Percentiles rank a stretch among this genome's conserved stretches.
Evolutionary conservation across 1,140 invertebrate genomes (phyloP).

Genomic region (Gerris buenoi): DNA sequence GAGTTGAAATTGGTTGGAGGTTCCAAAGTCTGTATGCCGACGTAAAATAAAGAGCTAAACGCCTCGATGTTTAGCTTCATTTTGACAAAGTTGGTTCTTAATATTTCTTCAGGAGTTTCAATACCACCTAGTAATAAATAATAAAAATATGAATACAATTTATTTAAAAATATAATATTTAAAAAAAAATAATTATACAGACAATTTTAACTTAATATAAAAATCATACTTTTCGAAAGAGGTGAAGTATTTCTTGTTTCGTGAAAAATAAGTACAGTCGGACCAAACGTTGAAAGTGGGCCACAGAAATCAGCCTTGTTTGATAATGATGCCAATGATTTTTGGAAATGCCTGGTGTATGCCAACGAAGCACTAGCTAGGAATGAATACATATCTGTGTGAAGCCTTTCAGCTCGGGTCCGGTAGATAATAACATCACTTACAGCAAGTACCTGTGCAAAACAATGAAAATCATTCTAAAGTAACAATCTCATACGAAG

Average conservation of each 20-base stretch:
- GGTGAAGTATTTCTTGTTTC: slow-evolving; percentile 56
- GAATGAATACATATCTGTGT: slow-evolving; percentile 66
- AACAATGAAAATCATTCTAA: too few relatives aligned
- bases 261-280: slow-evolving; percentile 64
- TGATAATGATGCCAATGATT: slow-evolving; percentile 41
- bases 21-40: slow-evolving; percentile 41
- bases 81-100: slow-evolving; percentile 45
- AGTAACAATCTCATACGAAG: too few relatives aligned
- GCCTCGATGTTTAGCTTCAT: slow-evolving; percentile 48
- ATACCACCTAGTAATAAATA: slow-evolving; percentile 30
- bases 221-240: background rate
- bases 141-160: too few relatives aligned
- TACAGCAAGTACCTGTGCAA: slow-evolving; percentile 51
- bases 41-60: slow-evolving; percentile 56
- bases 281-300: slow-evolving; percentile 43
- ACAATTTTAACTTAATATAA: too few relatives aligned
- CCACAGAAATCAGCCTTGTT: slow-evolving; percentile 35
- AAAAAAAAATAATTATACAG: too few relatives aligned
- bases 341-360: slow-evolving; percentile 57
- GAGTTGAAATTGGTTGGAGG: slow-evolving; percentile 39
- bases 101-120: slow-evolving; percentile 48
- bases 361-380: slow-evolving; percentile 59
- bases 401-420: slow-evolving; percentile 58
- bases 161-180: too few relatives aligned
- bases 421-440: slow-evolving; percentile 71